Percentiles rank a stretch among this genome's conserved stretches.
phyloP scores from a whole-genome alignment of 2,113 vertebrate species.

The Brachyhypopomus occidentalis region DNA sequence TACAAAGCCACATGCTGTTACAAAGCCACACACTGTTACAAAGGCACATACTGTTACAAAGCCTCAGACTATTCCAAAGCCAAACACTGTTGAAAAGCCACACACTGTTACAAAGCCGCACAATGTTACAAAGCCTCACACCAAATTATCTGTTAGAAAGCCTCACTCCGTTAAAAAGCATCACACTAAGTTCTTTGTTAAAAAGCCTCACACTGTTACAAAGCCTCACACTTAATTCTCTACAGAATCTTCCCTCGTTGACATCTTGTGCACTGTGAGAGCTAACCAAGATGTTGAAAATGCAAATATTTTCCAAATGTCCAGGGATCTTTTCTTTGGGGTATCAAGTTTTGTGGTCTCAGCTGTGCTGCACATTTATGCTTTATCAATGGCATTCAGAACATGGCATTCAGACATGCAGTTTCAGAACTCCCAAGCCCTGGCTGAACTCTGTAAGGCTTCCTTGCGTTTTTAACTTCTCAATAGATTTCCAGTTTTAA shows the following conservation, averaged over 20 bases:
- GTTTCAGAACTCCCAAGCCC: constrained; percentile 10
- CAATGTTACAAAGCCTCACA: constrained; percentile 35
- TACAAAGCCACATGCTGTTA: background rate
- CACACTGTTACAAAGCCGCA: constrained; percentile 24
- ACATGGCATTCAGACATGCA: constrained; percentile 42
- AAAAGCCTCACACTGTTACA: constrained; percentile 26
- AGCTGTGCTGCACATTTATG: constrained; percentile 70
- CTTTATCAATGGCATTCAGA: constrained; percentile 67
- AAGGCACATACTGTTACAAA: constrained; percentile 26
- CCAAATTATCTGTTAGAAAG: constrained; percentile 49
- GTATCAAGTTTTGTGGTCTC: constrained; percentile 71
- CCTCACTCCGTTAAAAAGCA: constrained; percentile 21
- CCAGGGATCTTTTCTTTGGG: constrained; percentile 60
- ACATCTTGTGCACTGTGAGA: constrained; percentile 54
- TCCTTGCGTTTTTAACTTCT: background rate
- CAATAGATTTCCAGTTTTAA: constrained; percentile 21
- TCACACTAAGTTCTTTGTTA: background rate
- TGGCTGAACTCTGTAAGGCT: constrained; percentile 15
- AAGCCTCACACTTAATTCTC: constrained; percentile 31
- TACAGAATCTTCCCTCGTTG: constrained; percentile 51
- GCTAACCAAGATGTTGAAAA: constrained; percentile 61
- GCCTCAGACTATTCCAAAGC: no score
- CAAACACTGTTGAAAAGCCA: constrained; percentile 26
- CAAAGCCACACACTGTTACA: constrained; percentile 13
- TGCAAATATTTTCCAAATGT: constrained; percentile 68